These are phyloP conservation scores for Lypha dubia DNA, from an alignment of 2,888 invertebrate species.

Conservation along the genomic window DNA sequence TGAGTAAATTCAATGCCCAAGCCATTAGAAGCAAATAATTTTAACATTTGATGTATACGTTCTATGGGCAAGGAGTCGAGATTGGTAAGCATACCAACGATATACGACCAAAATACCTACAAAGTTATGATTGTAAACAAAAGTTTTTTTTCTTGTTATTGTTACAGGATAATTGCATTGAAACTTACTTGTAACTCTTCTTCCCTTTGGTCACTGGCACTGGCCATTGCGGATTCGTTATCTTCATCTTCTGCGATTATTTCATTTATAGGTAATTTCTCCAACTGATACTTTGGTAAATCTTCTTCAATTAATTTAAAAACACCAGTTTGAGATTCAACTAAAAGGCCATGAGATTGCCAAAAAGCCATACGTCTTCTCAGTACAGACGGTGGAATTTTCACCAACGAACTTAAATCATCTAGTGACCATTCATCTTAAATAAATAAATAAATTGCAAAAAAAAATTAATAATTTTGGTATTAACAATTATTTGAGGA, in stretches of 20 bases:
- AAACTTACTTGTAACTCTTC: slow-evolving; percentile 91
- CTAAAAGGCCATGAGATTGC: slow-evolving; percentile 95
- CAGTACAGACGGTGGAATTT: slow-evolving; percentile 93
- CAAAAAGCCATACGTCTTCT: slow-evolving; percentile 95
- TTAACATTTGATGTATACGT: slow-evolving; percentile 97
- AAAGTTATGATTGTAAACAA: slow-evolving; percentile 3
- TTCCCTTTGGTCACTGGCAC: slow-evolving; percentile 96
- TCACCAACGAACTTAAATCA: slow-evolving; percentile 92
- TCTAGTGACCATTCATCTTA: slow-evolving; percentile 92
- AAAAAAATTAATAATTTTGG: neutral
- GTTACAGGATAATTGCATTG: neutral
- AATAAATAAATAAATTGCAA: neutral
- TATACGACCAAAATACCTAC: slow-evolving; percentile 95
- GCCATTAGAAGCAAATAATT: slow-evolving; percentile 97
- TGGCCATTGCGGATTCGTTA: slow-evolving; percentile 96
- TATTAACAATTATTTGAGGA: neutral
- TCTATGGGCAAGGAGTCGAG: slow-evolving; percentile 95
- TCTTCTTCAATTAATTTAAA: slow-evolving; percentile 89
- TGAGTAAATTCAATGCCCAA: slow-evolving; percentile 94
- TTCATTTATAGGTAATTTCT: slow-evolving; percentile 85
- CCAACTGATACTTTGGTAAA: slow-evolving; percentile 84
- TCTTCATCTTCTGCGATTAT: slow-evolving; percentile 92
- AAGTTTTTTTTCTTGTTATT: neutral
- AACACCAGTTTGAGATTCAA: slow-evolving; percentile 89
- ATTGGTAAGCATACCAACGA: slow-evolving; percentile 98